phyloP scores from a whole-genome alignment of 1,140 invertebrate genomes.

The Heliothis subflexa region DNA sequence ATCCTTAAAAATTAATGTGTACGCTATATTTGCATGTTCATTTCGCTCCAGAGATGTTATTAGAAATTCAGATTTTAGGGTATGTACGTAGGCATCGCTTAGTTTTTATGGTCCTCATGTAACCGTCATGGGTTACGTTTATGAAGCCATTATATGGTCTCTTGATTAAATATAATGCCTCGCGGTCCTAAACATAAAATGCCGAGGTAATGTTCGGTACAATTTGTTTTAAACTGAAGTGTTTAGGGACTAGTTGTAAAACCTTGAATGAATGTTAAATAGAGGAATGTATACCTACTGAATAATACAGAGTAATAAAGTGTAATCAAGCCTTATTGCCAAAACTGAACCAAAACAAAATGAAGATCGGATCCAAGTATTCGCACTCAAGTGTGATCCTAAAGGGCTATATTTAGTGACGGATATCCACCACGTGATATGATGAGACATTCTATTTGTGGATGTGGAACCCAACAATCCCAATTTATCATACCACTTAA shows the following conservation, averaged over 20 bases:
- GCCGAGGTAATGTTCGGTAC: constrained; percentile 11
- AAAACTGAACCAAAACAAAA: no score
- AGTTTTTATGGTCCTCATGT: constrained; percentile 70
- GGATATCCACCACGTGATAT: background rate
- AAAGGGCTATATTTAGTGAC: background rate
- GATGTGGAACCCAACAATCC: constrained; percentile 1
- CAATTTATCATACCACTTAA: constrained; percentile 20
- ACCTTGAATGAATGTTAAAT: background rate
- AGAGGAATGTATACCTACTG: background rate
- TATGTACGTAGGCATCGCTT: constrained; percentile 66
- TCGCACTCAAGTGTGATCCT: no score
- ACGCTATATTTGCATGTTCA: constrained; percentile 76
- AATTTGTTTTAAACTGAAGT: constrained; percentile 30
- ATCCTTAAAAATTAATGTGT: constrained; percentile 70
- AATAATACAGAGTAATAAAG: no score
- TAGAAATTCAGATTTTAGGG: constrained; percentile 81
- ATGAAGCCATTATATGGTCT: constrained; percentile 57
- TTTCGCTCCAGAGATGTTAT: constrained; percentile 74
- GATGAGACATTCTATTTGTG: background rate
- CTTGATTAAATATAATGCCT: constrained; percentile 55
- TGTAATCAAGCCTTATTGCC: no score
- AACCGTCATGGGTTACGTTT: constrained; percentile 49
- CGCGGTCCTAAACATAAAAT: constrained; percentile 16
- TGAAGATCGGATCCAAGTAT: no score
- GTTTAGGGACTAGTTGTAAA: constrained; percentile 13